These are phyloP conservation scores for Chironomus tentans DNA, from an alignment of 2,888 invertebrate genomes.

Conservation along the genomic window DNA sequence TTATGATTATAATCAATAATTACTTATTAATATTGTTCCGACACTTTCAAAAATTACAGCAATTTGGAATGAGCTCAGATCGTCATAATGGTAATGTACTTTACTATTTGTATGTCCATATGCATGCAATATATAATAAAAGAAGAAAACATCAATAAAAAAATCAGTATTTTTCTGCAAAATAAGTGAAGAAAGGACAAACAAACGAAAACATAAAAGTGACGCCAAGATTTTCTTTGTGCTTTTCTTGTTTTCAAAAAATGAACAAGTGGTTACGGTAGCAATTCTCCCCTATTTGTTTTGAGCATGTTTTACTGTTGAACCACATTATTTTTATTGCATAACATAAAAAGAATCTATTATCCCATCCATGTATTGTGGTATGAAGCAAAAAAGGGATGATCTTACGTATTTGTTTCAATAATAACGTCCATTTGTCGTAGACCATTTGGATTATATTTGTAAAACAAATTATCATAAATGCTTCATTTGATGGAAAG, in stretches of 20 bases:
- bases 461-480: constrained; percentile 13
- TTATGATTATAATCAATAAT: neutral
- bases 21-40: neutral
- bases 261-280: constrained; percentile 15
- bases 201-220: constrained; percentile 10
- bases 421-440: constrained; percentile 24
- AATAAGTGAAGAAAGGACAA: neutral
- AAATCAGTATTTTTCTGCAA: too few relatives aligned
- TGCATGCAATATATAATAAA: too few relatives aligned
- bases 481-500: neutral
- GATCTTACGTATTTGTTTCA: constrained; percentile 17
- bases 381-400: neutral
- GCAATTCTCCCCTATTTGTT: neutral
- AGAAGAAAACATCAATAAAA: neutral
- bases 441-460: constrained; percentile 12
- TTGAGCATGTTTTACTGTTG: constrained; percentile 19
- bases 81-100: too few relatives aligned
- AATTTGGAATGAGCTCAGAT: too few relatives aligned
- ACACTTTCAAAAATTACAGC: neutral
- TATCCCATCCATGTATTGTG: neutral
- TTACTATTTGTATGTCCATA: too few relatives aligned
- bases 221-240: constrained; percentile 14
- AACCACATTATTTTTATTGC: constrained; percentile 25
- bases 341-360: constrained; percentile 22
- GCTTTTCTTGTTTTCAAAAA: neutral